Conservation (phyloP, 2,113 vertebrate species). For the Pithys albifrons region DNA sequence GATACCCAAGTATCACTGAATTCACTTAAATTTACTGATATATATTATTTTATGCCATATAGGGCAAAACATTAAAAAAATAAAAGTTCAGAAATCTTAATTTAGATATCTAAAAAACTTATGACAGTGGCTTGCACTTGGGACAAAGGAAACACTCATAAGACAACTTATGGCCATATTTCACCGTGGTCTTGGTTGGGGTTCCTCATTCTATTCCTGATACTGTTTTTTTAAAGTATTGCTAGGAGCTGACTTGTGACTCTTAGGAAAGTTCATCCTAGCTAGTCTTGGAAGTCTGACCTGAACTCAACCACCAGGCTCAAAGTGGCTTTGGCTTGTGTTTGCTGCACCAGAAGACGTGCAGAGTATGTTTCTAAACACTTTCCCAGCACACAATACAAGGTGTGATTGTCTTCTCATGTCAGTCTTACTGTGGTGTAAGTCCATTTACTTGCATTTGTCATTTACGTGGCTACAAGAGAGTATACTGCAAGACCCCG, state of each 20-base stretch:
- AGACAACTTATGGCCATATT: neutral
- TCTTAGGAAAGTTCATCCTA: neutral
- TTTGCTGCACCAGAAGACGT: neutral
- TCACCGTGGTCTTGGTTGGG: neutral
- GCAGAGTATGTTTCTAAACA: neutral
- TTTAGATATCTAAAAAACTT: neutral
- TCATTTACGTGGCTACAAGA: neutral
- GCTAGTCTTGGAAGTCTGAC: slow-evolving; percentile 37
- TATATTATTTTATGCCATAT: neutral
- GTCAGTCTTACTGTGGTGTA: neutral
- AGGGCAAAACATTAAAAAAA: neutral
- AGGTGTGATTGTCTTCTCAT: neutral
- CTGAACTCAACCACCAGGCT: neutral
- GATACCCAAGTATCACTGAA: neutral
- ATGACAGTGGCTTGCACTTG: neutral
- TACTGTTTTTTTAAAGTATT: neutral
- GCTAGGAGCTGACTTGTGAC: slow-evolving; percentile 2
- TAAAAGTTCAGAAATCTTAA: neutral
- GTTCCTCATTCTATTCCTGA: neutral
- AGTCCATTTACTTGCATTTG: neutral
- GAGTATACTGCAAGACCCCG: neutral
- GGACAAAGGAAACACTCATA: neutral
- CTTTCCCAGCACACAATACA: neutral
- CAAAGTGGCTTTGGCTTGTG: neutral
- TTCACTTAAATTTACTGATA: neutral